phyloP scores from a whole-genome alignment of 2,797 vertebrate genomes.

The Tamandua tetradactyla region DNA sequence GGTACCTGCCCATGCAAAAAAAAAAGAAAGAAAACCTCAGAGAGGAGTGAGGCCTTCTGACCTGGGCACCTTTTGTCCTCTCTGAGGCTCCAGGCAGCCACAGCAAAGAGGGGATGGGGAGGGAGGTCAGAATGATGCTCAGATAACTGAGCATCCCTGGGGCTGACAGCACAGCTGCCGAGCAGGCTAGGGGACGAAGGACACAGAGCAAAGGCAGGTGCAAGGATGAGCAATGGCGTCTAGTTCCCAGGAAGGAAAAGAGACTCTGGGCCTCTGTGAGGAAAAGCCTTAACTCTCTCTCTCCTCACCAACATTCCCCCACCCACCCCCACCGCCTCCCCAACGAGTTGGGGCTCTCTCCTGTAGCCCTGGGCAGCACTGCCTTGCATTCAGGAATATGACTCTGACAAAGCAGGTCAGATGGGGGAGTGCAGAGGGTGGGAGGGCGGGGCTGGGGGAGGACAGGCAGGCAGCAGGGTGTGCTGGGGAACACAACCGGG shows the following conservation, averaged over 20 bases:
- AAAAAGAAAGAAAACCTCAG: background rate
- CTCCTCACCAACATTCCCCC: fast-evolving
- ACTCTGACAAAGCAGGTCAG: background rate
- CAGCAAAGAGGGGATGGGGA: fast-evolving
- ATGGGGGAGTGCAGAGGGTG: background rate
- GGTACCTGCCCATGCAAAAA: too few species aligned
- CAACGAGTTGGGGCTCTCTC: background rate
- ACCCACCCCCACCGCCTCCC: background rate
- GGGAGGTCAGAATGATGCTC: background rate
- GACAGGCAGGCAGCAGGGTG: too few species aligned
- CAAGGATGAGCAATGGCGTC: background rate
- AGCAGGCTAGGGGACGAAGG: background rate
- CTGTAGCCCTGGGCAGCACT: background rate
- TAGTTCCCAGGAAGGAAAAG: background rate
- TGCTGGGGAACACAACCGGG: fast-evolving
- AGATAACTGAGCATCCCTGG: background rate
- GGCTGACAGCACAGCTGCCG: background rate
- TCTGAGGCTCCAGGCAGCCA: background rate
- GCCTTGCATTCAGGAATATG: background rate
- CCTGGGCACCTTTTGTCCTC: background rate
- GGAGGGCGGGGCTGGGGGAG: fast-evolving
- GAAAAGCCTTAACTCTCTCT: background rate
- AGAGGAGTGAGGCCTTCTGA: background rate
- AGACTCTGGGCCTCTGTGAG: background rate
- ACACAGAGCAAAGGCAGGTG: background rate